Base-by-base conservation (phyloP, 2,797 vertebrate species). In the Gadopsis marmoratus region DNA sequence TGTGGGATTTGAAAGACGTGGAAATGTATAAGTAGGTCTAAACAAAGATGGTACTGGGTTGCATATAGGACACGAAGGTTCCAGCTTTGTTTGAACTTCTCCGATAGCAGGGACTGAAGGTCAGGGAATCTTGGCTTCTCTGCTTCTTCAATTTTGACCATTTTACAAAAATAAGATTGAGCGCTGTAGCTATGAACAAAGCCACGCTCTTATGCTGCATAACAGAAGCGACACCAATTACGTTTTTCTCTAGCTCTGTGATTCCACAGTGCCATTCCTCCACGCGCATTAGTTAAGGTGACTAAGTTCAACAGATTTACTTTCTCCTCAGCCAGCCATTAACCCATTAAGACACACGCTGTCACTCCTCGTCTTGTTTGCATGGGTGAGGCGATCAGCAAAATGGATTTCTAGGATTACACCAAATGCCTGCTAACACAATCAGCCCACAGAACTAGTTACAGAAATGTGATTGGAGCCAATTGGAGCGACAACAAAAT, bases 381-480 rank as follows among this genome's bases (percentile, higher is more conserved):
- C 62, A 78, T 78, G 82, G 74, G 35, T 66, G 71, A 84, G 51
- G 74, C 74, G n/a, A 82, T 88, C 66, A 71, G 56, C 23, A 74
- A 78, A 86, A 86, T 83, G 74, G 87, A 89, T 86, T 88, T 85
- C 80, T 74, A 79, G 83, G 74, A 87, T 85, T 82, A 82, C 74
- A 43, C 82, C 83, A 88, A 91, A 91, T 89, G 76, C 80, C 74
- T 83, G 67, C 85, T 86, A 87, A 91, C 60, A 74, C 66, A 89
- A 86, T 93, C 86, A 81, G 37, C 50, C 71, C 71, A 74, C 64
- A 76, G 59, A 87, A 73, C 76, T 81, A 77, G 87, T 79, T 54
- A 76, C 64, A 80, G 79, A 76, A 88, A 90, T 84, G 68, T 84
- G 85, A 88, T 83, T 88, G 83, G 78, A 84, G 76, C 78, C 86